A percentile compares a stretch with the other conserved stretches of the same genome.
Conservation (phyloP, 2,888 invertebrate species). For the Ischnura elegans region DNA sequence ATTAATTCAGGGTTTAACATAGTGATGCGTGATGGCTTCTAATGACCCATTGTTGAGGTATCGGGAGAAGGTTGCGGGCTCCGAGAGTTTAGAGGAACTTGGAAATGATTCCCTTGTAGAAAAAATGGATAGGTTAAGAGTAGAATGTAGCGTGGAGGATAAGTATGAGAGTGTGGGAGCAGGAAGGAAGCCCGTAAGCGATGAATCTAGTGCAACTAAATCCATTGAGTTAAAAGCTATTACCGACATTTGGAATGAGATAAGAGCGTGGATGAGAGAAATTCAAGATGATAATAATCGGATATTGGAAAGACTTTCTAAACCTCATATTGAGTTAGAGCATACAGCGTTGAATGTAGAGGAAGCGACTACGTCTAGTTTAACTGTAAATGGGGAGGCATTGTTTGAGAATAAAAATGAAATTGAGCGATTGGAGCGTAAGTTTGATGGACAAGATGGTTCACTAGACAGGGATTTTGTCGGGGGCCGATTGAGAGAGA, state of each 20-base stretch:
- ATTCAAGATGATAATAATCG: neutral
- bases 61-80: neutral
- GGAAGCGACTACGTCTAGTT: neutral
- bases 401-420: neutral
- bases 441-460: neutral
- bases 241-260: neutral
- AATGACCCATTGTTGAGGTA: too few species aligned
- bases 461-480: too few species aligned
- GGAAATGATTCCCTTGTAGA: neutral
- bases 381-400: neutral
- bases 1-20: too few species aligned
- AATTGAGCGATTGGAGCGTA: slow-evolving; percentile 8
- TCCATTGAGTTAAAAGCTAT: neutral
- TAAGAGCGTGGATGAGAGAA: neutral
- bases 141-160: neutral
- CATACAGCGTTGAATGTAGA: neutral
- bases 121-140: slow-evolving; percentile 1
- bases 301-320: neutral
- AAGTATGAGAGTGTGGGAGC: neutral
- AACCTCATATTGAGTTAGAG: neutral
- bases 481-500: too few species aligned
- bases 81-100: neutral
- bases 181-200: neutral
- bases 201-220: neutral
- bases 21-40: too few species aligned